Evolutionary conservation across 1,140 invertebrate genomes (phyloP).

Genomic region (Drosophila pectinifera): DNA sequence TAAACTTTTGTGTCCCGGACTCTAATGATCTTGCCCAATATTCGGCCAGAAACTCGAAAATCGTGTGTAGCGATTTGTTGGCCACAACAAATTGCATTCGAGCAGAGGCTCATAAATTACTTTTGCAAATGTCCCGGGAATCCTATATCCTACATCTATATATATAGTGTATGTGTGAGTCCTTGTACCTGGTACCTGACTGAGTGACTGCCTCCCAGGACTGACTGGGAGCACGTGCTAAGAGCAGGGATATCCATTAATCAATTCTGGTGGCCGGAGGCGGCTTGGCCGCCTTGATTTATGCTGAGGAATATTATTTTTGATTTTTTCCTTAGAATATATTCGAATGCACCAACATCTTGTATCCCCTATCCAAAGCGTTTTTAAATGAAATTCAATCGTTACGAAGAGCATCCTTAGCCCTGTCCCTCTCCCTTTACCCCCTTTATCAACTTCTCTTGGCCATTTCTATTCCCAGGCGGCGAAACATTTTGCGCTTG

Average conservation of each 20-base stretch:
- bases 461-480: constrained; percentile 32
- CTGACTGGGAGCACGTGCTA: constrained; percentile 75
- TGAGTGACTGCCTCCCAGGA: constrained; percentile 43
- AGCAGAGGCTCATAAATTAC: constrained; percentile 68
- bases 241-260: constrained; percentile 70
- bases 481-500: constrained; percentile 56
- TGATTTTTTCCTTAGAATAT: constrained; percentile 40
- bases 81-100: constrained; percentile 81
- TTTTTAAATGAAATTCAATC: constrained; percentile 31
- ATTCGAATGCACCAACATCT: constrained; percentile 19
- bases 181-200: constrained; percentile 67
- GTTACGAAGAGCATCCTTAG: constrained; percentile 15
- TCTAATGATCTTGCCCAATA: constrained; percentile 56
- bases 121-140: constrained; percentile 46
- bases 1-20: constrained; percentile 59
- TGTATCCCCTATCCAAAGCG: constrained; percentile 14
- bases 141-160: constrained; percentile 3
- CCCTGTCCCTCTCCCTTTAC: background rate
- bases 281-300: constrained; percentile 51
- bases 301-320: constrained; percentile 71
- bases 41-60: constrained; percentile 45
- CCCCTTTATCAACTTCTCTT: constrained; percentile 2
- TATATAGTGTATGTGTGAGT: constrained; percentile 22
- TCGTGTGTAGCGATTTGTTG: constrained; percentile 79
- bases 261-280: constrained; percentile 53